Base-by-base conservation (phyloP, 2,797 vertebrate species). In the Ibycter americanus region DNA sequence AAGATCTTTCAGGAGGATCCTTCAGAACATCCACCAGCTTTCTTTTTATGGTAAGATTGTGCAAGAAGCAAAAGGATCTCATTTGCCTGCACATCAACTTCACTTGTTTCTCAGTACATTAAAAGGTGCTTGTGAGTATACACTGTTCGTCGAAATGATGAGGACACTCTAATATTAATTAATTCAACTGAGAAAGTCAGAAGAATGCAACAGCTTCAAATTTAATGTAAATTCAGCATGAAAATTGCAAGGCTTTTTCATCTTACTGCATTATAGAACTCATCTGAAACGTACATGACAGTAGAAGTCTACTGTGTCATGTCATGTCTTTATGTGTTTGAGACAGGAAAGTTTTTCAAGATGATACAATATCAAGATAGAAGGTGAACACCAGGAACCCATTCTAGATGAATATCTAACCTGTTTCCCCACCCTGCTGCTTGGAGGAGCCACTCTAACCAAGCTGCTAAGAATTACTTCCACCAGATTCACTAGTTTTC, bases 31-130 rank as follows among this genome's bases (percentile, higher is more conserved):
- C 34, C 29, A 63, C 20, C n/a, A 86, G 67, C 59, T 97, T 96
- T 94, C 54, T 87, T 96, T 72, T 80, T 86, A 42, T 87, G 25
- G 87, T 86, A 91, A 58, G 91, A 58, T 66, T 94, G 61, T 89
- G 85, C 84, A 97, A 95, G 61, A 94, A 96, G 87, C 77, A 87
- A 96, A 96, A 97, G 23, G 81, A 76, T 63, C 42, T 89, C 65
- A 20, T 9, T 71, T 70, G 84, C 68, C 93, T 92, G 89, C 56
- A 95, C 68, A 95, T 4, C 3, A 1, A 23, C 46, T 83, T 65
- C 21, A 32, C 25, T 21, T 3, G 0, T 62, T 95, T 97, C 90
- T 95, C 80, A 73, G 55, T 22, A 19, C 18, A 22, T 72, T 55
- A 61, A 66, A 90, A 95, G 56, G 56, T 81, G 29, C 26, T 83